Percentiles rank a stretch among this genome's conserved stretches.
phyloP scores from a whole-genome alignment of 1,140 invertebrate genomes.

The Polyergus mexicanus region DNA sequence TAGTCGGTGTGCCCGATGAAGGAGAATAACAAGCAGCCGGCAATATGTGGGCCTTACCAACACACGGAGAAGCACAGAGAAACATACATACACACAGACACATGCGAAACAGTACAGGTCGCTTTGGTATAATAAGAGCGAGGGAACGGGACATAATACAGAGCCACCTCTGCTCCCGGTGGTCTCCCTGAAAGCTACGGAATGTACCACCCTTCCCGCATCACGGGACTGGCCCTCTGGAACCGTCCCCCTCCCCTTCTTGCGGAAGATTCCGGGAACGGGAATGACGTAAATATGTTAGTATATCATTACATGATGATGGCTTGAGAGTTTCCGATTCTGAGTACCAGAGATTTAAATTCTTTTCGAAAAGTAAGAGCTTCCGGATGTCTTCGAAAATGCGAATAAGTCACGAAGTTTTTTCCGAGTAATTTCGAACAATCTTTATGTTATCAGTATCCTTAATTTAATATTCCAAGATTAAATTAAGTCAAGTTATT shows the following conservation, averaged over 20 bases:
- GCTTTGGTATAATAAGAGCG: slow-evolving; percentile 76
- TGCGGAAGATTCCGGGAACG: slow-evolving; percentile 12
- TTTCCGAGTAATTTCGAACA: neutral
- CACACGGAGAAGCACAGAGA: neutral
- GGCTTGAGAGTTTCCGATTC: neutral
- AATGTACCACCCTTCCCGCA: slow-evolving; percentile 73
- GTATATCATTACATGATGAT: slow-evolving; percentile 50
- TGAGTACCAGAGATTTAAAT: neutral
- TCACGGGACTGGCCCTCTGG: slow-evolving; percentile 12
- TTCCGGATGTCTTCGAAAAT: neutral
- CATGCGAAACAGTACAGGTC: slow-evolving; percentile 47
- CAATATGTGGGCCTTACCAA: slow-evolving; percentile 51
- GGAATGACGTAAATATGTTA: slow-evolving; percentile 29
- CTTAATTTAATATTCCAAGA: neutral
- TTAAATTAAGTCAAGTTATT: neutral
- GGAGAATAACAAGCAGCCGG: slow-evolving; percentile 42
- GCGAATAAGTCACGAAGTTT: neutral
- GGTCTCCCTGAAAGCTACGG: slow-evolving; percentile 76
- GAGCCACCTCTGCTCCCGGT: slow-evolving; percentile 59
- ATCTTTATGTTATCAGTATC: neutral
- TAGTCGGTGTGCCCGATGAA: slow-evolving; percentile 23
- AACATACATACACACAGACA: neutral
- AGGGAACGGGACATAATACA: slow-evolving; percentile 75
- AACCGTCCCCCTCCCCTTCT: neutral
- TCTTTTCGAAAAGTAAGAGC: neutral